These are phyloP conservation scores for Alfaro cultratus DNA, from an alignment of 2,797 vertebrate genomes.

Conservation along the genomic window DNA sequence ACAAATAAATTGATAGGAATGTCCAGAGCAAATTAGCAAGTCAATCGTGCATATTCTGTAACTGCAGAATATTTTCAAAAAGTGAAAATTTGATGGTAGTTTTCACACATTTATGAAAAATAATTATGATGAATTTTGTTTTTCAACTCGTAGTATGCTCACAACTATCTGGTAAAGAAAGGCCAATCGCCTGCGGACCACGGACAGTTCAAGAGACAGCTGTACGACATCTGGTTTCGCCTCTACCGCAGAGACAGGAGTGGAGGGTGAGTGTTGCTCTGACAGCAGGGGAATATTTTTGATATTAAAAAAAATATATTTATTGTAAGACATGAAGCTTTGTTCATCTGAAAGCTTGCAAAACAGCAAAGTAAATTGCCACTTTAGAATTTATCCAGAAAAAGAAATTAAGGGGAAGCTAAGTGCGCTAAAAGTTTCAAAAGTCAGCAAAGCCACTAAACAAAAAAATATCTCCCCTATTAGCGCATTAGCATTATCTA, in stretches of 20 bases:
- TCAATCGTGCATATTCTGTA: neutral
- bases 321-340: neutral
- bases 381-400: no score
- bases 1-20: neutral
- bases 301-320: no score
- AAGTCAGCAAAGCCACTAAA: no score
- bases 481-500: no score
- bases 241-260: slow-evolving; percentile 82
- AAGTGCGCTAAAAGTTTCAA: no score
- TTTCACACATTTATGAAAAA: neutral
- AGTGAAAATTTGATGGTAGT: neutral
- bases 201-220: slow-evolving; percentile 82
- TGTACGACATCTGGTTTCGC: slow-evolving; percentile 89
- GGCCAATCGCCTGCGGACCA: slow-evolving; percentile 71
- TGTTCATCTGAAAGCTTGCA: neutral
- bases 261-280: slow-evolving; percentile 78
- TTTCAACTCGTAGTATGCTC: slow-evolving; percentile 73
- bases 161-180: slow-evolving; percentile 84
- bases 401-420: no score
- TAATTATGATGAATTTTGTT: neutral
- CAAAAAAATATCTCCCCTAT: no score
- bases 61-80: neutral
- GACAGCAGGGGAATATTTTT: slow-evolving; percentile 23
- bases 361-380: neutral
- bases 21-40: neutral